Evolutionary conservation across 2,888 invertebrate species (phyloP).

Genomic region (Nymphalis c-album): DNA sequence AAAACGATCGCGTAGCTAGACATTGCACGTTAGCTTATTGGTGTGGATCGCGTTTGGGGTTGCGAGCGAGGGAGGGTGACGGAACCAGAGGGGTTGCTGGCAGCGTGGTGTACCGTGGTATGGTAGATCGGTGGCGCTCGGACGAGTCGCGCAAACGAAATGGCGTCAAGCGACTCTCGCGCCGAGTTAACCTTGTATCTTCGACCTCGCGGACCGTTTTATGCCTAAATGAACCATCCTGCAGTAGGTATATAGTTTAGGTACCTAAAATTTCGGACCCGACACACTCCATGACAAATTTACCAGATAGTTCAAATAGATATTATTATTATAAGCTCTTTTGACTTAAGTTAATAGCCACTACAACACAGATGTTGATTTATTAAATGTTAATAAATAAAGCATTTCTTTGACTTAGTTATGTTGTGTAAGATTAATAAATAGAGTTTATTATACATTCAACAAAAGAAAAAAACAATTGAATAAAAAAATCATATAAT

Average conservation of each 20-base stretch:
- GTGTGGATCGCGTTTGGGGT: conserved; percentile 8
- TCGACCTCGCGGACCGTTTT: conserved; percentile 53
- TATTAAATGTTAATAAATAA: too few relatives aligned
- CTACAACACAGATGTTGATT: background rate
- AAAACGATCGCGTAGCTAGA: background rate
- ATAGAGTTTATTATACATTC: too few relatives aligned
- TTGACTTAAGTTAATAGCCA: background rate
- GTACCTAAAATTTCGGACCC: conserved; percentile 41
- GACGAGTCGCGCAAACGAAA: conserved; percentile 57
- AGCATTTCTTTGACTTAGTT: too few relatives aligned
- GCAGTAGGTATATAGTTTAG: conserved; percentile 45
- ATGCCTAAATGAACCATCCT: conserved; percentile 61
- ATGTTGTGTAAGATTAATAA: too few relatives aligned
- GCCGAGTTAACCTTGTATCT: conserved; percentile 51
- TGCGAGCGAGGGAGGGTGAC: conserved; percentile 19
- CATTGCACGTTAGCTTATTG: background rate
- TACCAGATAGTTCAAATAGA: conserved; percentile 19
- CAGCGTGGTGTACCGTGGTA: conserved; percentile 25
- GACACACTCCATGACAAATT: conserved; percentile 15
- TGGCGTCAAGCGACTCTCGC: conserved; percentile 53
- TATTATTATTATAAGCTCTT: too few relatives aligned
- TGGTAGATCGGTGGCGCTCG: conserved; percentile 52
- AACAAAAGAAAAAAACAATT: too few relatives aligned
- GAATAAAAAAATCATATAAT: too few relatives aligned
- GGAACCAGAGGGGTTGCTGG: conserved; percentile 31